Evolutionary conservation across 2,888 invertebrate species (phyloP).

Genomic region (Cryptosula pallasiana): DNA sequence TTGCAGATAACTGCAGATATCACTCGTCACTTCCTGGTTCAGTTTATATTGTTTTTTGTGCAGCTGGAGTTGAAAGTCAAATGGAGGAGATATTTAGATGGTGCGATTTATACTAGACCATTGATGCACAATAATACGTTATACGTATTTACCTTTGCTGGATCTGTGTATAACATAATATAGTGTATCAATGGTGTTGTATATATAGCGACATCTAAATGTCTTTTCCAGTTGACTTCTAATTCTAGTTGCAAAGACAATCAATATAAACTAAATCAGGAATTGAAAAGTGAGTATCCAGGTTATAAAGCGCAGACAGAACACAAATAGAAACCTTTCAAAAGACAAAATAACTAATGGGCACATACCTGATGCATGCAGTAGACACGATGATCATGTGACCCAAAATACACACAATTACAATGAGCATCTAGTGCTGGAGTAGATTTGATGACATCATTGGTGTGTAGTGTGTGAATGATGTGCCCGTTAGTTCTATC

Average conservation of each 20-base stretch:
- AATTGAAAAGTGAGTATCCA: too few species aligned
- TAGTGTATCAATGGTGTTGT: not conserved
- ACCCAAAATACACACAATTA: not conserved
- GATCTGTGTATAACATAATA: not conserved
- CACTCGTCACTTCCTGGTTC: too few species aligned
- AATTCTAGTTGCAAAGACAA: not conserved
- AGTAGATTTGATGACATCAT: conserved; percentile 20
- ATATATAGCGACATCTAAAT: conserved; percentile 3
- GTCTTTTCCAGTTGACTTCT: not conserved
- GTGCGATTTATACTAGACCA: conserved; percentile 1
- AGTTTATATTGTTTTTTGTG: too few species aligned
- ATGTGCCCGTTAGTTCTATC: not conserved
- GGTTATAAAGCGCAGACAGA: too few species aligned
- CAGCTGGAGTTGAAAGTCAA: not conserved
- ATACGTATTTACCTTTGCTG: conserved; percentile 8
- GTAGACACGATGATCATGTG: conserved; percentile 19
- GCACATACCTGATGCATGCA: not conserved
- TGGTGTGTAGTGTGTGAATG: not conserved
- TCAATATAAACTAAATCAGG: too few species aligned
- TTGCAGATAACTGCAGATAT: too few species aligned
- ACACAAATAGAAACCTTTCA: too few species aligned
- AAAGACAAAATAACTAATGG: too few species aligned
- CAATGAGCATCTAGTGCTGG: not conserved
- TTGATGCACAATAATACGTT: not conserved
- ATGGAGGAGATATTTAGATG: not conserved